Conservation (phyloP, 2,888 invertebrate genomes). For the Drosophila mayaguana region DNA sequence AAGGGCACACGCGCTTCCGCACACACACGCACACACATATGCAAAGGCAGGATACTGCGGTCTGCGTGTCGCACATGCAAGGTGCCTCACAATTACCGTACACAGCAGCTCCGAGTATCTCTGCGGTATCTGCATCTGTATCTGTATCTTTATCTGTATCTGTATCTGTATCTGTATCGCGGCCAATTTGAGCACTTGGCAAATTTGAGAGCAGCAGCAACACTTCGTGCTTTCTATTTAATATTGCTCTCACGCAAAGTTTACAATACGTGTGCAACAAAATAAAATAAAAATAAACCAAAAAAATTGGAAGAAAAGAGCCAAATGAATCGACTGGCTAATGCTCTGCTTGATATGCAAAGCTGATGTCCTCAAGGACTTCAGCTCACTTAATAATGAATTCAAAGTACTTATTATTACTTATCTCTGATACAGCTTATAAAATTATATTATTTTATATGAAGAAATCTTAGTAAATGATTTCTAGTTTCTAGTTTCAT, state of each 20-base stretch:
- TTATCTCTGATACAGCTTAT: no score
- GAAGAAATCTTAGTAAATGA: neutral
- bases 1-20: constrained; percentile 54
- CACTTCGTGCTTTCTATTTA: constrained; percentile 39
- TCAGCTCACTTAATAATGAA: neutral
- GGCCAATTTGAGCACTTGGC: constrained; percentile 47
- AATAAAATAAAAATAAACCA: constrained; percentile 24
- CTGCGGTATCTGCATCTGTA: constrained; percentile 26
- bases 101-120: constrained; percentile 23
- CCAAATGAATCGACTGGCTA: neutral
- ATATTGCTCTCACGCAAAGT: constrained; percentile 69
- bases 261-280: constrained; percentile 27
- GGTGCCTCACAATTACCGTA: constrained; percentile 54
- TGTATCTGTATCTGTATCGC: constrained; percentile 22
- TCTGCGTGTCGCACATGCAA: constrained; percentile 55
- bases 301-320: neutral
- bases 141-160: constrained; percentile 15
- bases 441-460: neutral
- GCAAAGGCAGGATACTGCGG: constrained; percentile 29
- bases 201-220: constrained; percentile 37
- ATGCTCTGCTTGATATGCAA: neutral
- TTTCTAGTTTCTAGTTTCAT: neutral
- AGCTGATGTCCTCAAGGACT: neutral
- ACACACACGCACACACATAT: neutral
- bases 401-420: no score